Percentiles rank a stretch among this genome's conserved stretches.
Evolutionary conservation across 2,888 invertebrate genomes (phyloP).

Genomic region (Drosophila nr. medialis): DNA sequence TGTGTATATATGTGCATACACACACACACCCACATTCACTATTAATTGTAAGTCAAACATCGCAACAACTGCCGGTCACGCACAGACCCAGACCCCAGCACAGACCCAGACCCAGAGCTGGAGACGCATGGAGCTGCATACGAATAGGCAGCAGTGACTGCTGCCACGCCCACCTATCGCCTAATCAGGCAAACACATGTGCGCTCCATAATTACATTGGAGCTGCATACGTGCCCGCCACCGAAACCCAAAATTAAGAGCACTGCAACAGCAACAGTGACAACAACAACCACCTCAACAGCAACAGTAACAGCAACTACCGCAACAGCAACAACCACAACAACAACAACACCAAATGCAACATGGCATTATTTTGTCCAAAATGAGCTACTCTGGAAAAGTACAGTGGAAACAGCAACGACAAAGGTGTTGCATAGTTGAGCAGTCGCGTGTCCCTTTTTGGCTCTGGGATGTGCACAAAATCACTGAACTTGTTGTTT

Average conservation of each 20-base stretch:
- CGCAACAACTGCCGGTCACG: slow-evolving; percentile 76
- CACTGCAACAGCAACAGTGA: slow-evolving; percentile 46
- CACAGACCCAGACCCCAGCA: slow-evolving; percentile 30
- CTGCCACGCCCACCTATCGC: slow-evolving; percentile 60
- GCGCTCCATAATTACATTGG: slow-evolving; percentile 75
- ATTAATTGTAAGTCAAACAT: slow-evolving; percentile 80
- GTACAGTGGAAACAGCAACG: slow-evolving; percentile 14
- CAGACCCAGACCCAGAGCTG: slow-evolving; percentile 9
- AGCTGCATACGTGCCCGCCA: slow-evolving; percentile 69
- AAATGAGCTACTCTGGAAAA: slow-evolving; percentile 50
- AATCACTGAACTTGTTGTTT: slow-evolving; percentile 9
- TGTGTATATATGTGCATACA: neutral
- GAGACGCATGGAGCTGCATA: slow-evolving; percentile 53
- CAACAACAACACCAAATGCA: neutral
- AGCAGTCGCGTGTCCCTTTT: slow-evolving; percentile 34
- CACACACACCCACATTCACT: slow-evolving; percentile 26
- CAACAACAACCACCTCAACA: slow-evolving; percentile 6
- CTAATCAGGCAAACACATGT: slow-evolving; percentile 79
- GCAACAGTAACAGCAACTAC: slow-evolving; percentile 19
- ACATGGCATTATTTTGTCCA: slow-evolving; percentile 46
- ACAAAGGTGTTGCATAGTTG: slow-evolving; percentile 63
- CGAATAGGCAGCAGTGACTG: slow-evolving; percentile 52
- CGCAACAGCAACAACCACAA: slow-evolving; percentile 29
- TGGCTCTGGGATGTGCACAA: slow-evolving; percentile 27
- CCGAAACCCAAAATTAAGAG: slow-evolving; percentile 78